A percentile compares a stretch with the other conserved stretches of the same genome.
phyloP scores from a whole-genome alignment of 2,113 vertebrate species.

The Mormyrus lacerda region DNA sequence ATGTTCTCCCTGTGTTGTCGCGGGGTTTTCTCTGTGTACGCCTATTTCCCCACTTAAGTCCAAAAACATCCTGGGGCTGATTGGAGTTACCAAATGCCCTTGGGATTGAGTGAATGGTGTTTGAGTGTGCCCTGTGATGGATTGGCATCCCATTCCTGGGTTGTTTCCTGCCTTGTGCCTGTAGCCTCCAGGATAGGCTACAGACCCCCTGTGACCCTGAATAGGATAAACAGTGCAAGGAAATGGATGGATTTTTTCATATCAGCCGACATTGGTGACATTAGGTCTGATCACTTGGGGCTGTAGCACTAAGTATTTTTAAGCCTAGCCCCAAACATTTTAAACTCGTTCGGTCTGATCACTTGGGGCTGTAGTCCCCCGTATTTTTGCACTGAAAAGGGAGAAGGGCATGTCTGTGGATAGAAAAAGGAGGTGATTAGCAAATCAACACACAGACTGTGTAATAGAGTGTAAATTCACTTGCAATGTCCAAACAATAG shows the following conservation, averaged over 20 bases:
- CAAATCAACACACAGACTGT: not conserved
- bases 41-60: no score
- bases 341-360: no score
- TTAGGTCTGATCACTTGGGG: not conserved
- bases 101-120: no score
- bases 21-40: no score
- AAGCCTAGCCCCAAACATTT: no score
- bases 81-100: no score
- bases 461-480: not conserved
- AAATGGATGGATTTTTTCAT: not conserved
- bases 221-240: not conserved
- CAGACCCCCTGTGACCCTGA: not conserved
- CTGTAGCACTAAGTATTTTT: no score
- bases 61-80: no score
- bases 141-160: not conserved
- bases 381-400: not conserved
- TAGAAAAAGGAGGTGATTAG: not conserved
- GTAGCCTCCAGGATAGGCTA: not conserved
- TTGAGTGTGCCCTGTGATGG: no score
- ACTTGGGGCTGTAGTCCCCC: not conserved
- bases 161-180: not conserved
- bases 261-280: not conserved
- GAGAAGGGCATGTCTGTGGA: not conserved
- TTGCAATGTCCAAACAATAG: not conserved
- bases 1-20: no score